Percentiles rank a stretch among this genome's conserved stretches.
phyloP scores from a whole-genome alignment of 2,797 vertebrate genomes.

The Eleutherodactylus coqui region DNA sequence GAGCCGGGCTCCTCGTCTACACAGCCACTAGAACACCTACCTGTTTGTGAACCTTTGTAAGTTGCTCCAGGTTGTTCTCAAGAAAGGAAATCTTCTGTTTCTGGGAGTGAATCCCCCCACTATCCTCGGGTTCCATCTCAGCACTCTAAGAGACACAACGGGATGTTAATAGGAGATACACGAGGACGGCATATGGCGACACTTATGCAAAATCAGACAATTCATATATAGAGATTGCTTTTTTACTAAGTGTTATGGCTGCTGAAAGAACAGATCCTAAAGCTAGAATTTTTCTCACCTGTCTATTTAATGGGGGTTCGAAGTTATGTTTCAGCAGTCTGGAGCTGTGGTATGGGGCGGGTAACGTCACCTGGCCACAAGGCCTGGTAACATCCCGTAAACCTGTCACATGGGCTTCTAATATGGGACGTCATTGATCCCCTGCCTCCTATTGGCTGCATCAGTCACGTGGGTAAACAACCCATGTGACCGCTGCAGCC shows the following conservation, averaged over 20 bases:
- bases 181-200: not conserved
- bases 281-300: not conserved
- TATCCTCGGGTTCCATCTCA: conserved; percentile 87
- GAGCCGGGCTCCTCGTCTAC: not conserved
- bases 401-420: too few species aligned
- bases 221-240: not conserved
- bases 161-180: not conserved
- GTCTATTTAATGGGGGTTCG: too few species aligned
- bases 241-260: not conserved
- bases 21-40: conserved; percentile 68
- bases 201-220: too few species aligned
- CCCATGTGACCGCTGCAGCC: too few species aligned
- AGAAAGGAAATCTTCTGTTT: conserved; percentile 99
- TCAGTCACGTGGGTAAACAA: too few species aligned
- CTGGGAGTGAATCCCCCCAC: conserved; percentile 90
- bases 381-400: too few species aligned
- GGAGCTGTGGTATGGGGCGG: too few species aligned
- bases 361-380: too few species aligned
- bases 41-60: conserved; percentile 98
- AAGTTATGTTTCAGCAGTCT: too few species aligned
- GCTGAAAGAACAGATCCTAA: not conserved
- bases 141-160: conserved; percentile 79
- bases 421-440: too few species aligned
- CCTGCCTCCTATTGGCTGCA: too few species aligned
- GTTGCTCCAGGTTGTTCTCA: conserved; percentile 97